Base-by-base conservation (phyloP, 2,113 vertebrate genomes). In the Pseudolaguvia tuberculata region DNA sequence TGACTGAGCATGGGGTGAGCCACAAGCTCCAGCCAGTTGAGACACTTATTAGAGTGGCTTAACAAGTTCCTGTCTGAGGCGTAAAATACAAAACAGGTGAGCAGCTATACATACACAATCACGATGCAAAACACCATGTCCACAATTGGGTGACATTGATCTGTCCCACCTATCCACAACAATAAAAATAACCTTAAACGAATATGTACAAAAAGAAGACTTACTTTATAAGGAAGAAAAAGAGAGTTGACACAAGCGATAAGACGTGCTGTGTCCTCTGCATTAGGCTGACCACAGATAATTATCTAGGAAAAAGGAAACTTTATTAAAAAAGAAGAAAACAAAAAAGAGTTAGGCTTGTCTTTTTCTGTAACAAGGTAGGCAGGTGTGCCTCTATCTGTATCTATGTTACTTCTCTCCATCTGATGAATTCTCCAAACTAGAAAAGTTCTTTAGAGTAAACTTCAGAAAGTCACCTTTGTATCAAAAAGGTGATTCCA, bases 201-300 rank as follows among this genome's bases (percentile, higher is more conserved):
- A 18, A 42, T 42, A 42, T 42, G 1, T 42, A 42, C 4, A 7
- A 42, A 8, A 55, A 66, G 11, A 42, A 75, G 1, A 63, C 83
- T 86, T 88, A 94, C 96, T 93, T 96, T 95, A 82, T 94, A 91
- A 4, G 94, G 95, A 52, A 92, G 76, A 78, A 92, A 98, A 68
- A 93, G 58, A 0, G 94, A 91, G 81, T 80, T 90, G 76, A 95
- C 87, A 0, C 91, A 90, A 69, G 82, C 86, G 51, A 96, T 77
- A 78, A 98, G 88, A 70, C 88, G 87, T 23, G 84, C 84, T 1
- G 95, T 97, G 84, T 96, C 95, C 18, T 91, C 89, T 68, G 89
- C 88, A 68, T 91, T 90, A n/a, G 86, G 92, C 76, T 92, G 89
- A 31, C 95, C 94, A 72, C 93, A 93, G 87, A 98, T 90, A 79